phyloP scores from a whole-genome alignment of 2,888 invertebrate genomes.

The Drosophila planitibia region DNA sequence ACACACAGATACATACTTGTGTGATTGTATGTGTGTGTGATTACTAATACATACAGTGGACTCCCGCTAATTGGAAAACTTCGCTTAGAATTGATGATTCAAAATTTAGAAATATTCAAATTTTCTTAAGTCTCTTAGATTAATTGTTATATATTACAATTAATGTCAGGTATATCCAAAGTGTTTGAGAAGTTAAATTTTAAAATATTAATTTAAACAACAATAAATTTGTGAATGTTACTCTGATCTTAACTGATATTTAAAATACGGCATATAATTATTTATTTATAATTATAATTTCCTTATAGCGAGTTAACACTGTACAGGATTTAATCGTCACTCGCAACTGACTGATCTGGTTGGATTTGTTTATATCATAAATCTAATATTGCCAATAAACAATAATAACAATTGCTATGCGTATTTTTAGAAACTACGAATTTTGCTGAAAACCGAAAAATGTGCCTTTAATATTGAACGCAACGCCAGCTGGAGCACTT shows the following conservation, averaged over 20 bases:
- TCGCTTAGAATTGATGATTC: neutral
- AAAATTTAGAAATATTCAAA: neutral
- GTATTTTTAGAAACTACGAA: constrained; percentile 60
- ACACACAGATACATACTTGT: constrained; percentile 16
- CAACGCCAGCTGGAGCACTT: constrained; percentile 46
- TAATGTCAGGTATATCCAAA: neutral
- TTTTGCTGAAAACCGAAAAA: constrained; percentile 46
- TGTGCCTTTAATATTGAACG: constrained; percentile 71
- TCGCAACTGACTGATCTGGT: constrained; percentile 10
- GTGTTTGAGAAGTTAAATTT: neutral
- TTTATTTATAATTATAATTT: neutral
- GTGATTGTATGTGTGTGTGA: constrained; percentile 25
- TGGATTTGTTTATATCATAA: constrained; percentile 63
- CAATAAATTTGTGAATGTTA: neutral
- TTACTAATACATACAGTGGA: constrained; percentile 36
- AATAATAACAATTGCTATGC: constrained; percentile 34
- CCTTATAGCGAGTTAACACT: neutral
- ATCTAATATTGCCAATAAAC: constrained; percentile 59
- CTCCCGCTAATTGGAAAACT: neutral
- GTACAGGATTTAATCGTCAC: constrained; percentile 9
- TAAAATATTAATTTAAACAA: neutral
- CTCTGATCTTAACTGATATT: neutral
- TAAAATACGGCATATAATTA: neutral
- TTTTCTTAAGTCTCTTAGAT: neutral
- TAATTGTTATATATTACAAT: neutral